phyloP scores from a whole-genome alignment of 92 coral and sea anemone species.

The Parazoanthus darwini region DNA sequence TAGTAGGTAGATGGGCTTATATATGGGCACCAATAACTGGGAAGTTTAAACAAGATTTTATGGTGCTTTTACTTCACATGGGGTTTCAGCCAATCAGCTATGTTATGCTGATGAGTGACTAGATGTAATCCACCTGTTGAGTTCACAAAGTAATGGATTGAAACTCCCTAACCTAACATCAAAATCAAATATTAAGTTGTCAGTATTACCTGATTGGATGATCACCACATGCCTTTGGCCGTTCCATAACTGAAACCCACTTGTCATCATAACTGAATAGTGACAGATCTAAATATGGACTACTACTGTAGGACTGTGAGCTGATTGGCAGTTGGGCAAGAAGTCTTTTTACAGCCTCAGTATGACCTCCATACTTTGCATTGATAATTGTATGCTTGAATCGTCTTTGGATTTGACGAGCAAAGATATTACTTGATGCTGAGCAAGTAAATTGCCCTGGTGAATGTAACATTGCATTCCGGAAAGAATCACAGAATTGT shows the following conservation, averaged over 20 bases:
- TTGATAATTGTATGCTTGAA: conserved; percentile 97
- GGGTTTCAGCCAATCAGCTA: too few relatives aligned
- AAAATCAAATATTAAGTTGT: background rate
- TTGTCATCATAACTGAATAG: conserved; percentile 97
- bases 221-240: conserved; percentile 99
- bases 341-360: conserved; percentile 97
- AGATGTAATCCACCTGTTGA: too few relatives aligned
- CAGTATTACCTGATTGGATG: conserved; percentile 93
- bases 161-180: background rate
- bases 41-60: too few relatives aligned
- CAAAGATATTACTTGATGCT: conserved; percentile 97
- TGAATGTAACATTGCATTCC: conserved; percentile 96
- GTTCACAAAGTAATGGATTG: background rate
- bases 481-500: conserved; percentile 95
- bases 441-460: conserved; percentile 98
- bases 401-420: conserved; percentile 96
- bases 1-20: too few relatives aligned
- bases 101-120: too few relatives aligned
- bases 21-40: too few relatives aligned
- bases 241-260: conserved; percentile 99
- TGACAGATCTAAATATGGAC: conserved; percentile 96
- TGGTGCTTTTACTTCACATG: too few relatives aligned
- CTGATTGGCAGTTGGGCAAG: conserved; percentile 99
- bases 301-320: conserved; percentile 98
- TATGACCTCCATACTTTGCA: conserved; percentile 99